phyloP scores from a whole-genome alignment of 2,113 vertebrate species.

The Lepisosteus oculatus region DNA sequence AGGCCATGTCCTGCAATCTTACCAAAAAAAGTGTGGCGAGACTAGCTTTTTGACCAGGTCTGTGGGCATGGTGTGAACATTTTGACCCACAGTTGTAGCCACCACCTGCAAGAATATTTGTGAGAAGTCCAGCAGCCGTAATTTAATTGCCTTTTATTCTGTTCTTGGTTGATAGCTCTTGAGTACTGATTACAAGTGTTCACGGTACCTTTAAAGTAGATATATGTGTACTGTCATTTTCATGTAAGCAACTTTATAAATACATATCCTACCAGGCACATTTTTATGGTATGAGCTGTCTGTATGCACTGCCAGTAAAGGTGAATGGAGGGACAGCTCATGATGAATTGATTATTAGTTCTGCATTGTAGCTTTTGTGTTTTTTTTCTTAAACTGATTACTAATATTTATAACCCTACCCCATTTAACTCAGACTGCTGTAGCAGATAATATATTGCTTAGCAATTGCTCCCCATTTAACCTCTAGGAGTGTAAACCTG shows the following conservation, averaged over 20 bases:
- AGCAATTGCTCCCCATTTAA: conserved; percentile 60
- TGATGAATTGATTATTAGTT: conserved; percentile 69
- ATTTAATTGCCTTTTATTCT: no score
- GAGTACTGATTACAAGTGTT: no score
- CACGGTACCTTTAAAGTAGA: background rate
- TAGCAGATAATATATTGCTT: conserved; percentile 56
- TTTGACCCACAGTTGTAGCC: no score
- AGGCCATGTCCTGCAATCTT: no score
- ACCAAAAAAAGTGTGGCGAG: no score
- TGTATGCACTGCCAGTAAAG: conserved; percentile 41
- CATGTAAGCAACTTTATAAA: background rate
- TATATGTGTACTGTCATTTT: conserved; percentile 1
- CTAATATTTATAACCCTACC: conserved; percentile 67
- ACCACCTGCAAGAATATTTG: no score
- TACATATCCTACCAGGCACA: conserved; percentile 30
- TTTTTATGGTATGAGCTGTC: conserved; percentile 48
- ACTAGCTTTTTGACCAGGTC: no score
- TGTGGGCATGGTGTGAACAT: no score
- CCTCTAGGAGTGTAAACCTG: conserved; percentile 56
- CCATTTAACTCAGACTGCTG: conserved; percentile 53
- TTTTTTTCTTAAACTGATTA: conserved; percentile 49
- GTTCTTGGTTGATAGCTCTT: no score
- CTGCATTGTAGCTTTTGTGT: conserved; percentile 51
- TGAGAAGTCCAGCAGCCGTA: no score
- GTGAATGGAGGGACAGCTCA: conserved; percentile 54